phyloP scores from a whole-genome alignment of 1,140 invertebrate genomes.

The Monomorium pharaonis region DNA sequence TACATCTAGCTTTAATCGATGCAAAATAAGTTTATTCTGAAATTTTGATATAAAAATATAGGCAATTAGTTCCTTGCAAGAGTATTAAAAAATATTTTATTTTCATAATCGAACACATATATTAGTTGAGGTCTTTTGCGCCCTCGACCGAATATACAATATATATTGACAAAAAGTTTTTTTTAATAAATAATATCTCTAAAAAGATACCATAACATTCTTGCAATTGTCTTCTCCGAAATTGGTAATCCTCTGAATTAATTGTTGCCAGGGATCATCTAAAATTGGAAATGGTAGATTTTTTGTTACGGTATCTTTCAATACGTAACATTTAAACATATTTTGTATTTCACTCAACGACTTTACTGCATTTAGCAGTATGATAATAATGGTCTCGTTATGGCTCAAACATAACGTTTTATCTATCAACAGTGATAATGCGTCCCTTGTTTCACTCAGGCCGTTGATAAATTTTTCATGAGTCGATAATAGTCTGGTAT shows the following conservation, averaged over 20 bases:
- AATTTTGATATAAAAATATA: constrained; percentile 60
- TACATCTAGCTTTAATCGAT: constrained; percentile 55
- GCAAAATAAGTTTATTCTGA: constrained; percentile 76
- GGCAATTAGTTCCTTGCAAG: neutral
- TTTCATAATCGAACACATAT: constrained; percentile 6
- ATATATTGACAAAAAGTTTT: too few relatives aligned
- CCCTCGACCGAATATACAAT: too few relatives aligned
- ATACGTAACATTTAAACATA: constrained; percentile 67
- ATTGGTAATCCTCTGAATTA: constrained; percentile 67
- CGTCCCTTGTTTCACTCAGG: constrained; percentile 68
- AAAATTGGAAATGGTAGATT: constrained; percentile 62
- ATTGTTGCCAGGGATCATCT: constrained; percentile 64
- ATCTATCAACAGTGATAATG: constrained; percentile 65
- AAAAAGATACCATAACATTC: constrained; percentile 67
- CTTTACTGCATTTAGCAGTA: constrained; percentile 67
- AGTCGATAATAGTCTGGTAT: constrained; percentile 52
- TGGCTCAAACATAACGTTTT: constrained; percentile 57
- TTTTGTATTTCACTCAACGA: constrained; percentile 66
- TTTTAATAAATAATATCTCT: constrained; percentile 24
- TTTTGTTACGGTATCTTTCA: constrained; percentile 44
- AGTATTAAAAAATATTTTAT: constrained; percentile 3
- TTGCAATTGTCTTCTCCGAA: constrained; percentile 63
- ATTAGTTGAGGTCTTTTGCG: too few relatives aligned
- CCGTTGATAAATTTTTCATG: constrained; percentile 73
- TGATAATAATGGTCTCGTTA: constrained; percentile 52